A percentile compares a stretch with the other conserved stretches of the same genome.
These are phyloP conservation scores for Micropoecilia bifurca DNA, from an alignment of 2,797 vertebrate genomes.

Conservation along the genomic window DNA sequence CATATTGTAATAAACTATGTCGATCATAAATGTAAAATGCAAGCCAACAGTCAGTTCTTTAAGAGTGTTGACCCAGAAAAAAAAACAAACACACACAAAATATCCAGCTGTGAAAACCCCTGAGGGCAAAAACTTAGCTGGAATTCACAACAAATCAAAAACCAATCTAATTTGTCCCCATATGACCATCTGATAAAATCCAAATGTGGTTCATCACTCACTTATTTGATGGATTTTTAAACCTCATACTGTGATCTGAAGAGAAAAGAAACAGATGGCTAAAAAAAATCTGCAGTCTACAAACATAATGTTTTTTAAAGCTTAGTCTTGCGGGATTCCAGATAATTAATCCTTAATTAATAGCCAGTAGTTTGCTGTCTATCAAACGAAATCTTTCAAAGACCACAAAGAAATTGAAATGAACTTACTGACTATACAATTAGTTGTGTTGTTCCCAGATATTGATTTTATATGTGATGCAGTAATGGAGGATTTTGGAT, in stretches of 20 bases:
- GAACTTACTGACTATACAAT: background rate
- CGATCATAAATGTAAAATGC: constrained; percentile 19
- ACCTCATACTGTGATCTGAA: constrained; percentile 41
- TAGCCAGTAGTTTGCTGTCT: constrained; percentile 30
- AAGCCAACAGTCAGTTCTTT: constrained; percentile 9
- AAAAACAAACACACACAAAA: constrained; percentile 7
- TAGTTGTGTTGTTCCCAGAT: background rate
- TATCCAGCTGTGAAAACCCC: constrained; percentile 23
- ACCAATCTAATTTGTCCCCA: constrained; percentile 59
- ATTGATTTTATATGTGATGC: background rate
- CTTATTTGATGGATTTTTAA: constrained; percentile 46
- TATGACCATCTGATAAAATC: constrained; percentile 55
- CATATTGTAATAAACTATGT: constrained; percentile 40
- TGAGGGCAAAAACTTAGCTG: constrained; percentile 46
- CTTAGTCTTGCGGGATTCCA: constrained; percentile 43
- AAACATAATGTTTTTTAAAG: constrained; percentile 35
- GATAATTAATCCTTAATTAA: constrained; percentile 62
- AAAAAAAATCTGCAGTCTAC: constrained; percentile 26
- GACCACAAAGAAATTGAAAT: background rate
- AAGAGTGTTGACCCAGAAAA: constrained; percentile 47
- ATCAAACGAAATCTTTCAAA: constrained; percentile 32
- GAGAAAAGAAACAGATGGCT: constrained; percentile 46
- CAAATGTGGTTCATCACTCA: constrained; percentile 49
- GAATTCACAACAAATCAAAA: constrained; percentile 53
- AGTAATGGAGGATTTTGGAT: background rate